Evolutionary conservation across 2,797 vertebrate genomes (phyloP).

Genomic region (Chelidonichthys spinosus): DNA sequence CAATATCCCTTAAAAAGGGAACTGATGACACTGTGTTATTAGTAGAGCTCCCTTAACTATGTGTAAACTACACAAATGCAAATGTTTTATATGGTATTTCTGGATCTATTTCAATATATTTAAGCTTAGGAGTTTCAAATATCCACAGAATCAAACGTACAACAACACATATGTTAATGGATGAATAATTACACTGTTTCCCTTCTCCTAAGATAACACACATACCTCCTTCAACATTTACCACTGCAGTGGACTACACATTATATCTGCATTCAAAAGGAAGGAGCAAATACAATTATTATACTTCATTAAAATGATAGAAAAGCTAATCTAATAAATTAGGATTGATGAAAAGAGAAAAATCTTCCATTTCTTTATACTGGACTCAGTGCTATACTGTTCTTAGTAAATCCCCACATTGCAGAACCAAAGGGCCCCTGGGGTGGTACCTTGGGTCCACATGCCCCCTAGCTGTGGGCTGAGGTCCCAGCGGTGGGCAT

Average conservation of each 20-base stretch:
- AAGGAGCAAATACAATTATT: constrained; percentile 35
- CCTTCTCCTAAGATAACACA: constrained; percentile 14
- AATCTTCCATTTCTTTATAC: constrained; percentile 48
- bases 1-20: constrained; percentile 10
- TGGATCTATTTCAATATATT: constrained; percentile 14
- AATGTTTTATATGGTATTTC: constrained; percentile 1
- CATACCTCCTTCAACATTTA: constrained; percentile 14
- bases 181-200: constrained; percentile 13
- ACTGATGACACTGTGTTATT: constrained; percentile 18
- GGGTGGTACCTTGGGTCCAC: constrained; percentile 34
- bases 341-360: constrained; percentile 39
- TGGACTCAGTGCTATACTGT: constrained; percentile 65
- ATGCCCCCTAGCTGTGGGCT: constrained; percentile 43
- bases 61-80: constrained; percentile 28
- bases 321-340: constrained; percentile 63
- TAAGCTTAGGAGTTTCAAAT: constrained; percentile 8
- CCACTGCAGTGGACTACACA: constrained; percentile 28
- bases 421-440: constrained; percentile 48
- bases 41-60: constrained; percentile 32
- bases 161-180: constrained; percentile 14
- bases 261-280: constrained; percentile 24
- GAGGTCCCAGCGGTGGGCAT: constrained; percentile 44
- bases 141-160: constrained; percentile 27
- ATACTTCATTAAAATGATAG: constrained; percentile 46
- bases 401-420: constrained; percentile 61